Evolutionary conservation across 2,113 vertebrate species (phyloP), one percentile per base, ranked within the genome.

Genomic region (Seriola aureovittata): DNA sequence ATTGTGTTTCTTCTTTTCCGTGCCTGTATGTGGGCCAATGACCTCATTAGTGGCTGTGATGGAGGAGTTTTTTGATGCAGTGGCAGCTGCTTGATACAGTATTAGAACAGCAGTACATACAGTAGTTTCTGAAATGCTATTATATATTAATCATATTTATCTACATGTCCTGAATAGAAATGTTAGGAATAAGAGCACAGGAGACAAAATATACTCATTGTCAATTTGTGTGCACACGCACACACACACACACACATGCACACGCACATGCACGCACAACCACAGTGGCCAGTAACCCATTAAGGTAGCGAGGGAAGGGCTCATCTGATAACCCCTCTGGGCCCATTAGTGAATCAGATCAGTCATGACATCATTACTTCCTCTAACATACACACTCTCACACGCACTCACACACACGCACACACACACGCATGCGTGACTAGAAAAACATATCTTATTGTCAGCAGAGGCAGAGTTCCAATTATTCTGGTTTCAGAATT

Each of bases 311-410:
- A 75, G 80, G 58, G 7, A 58, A 44, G 66, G 57, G 58, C 71
- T 77, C 80, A 93, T 87, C 54, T 65, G 87, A 89, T 89, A 93
- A 77, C 84, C 90, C 87, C 89, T 76, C 36, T 71, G 90, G 88
- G 80, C 82, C 85, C 85, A 90, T 90, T 86, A 90, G 75, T 71
- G 29, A 76, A 84, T 85, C 75, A 72, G 81, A 85, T 79, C 71
- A 85, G 63, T 71, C 75, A 89, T 92, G 90, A 93, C 90, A 85
- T 93, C 91, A 93, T 82, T 80, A 70, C 79, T 78, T 70, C 73
- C 75, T 64, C 34, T 74, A 50, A 81, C 38, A 42, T 63, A 17
- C 81, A 73, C 77, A 75, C 71, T 25, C 25, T 25, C 25, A 25
- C 25, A 75, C 2, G 8, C 6, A 17, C 23, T 23, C 81, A 73